phyloP scores from a whole-genome alignment of 2,113 vertebrate genomes.

The Mohoua ochrocephala region DNA sequence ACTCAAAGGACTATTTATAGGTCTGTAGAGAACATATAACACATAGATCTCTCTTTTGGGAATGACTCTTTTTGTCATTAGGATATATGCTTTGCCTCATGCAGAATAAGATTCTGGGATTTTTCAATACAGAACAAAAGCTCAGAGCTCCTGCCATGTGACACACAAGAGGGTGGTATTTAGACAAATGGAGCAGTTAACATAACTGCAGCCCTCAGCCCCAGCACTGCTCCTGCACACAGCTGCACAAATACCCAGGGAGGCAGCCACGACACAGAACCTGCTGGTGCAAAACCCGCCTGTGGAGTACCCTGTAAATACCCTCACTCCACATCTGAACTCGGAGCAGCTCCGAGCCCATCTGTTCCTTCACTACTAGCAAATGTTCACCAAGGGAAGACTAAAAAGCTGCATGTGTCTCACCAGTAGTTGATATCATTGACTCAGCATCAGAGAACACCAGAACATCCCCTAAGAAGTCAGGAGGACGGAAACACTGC shows the following conservation, averaged over 20 bases:
- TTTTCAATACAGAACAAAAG: not conserved
- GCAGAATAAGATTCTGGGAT: not conserved
- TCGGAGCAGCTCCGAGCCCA: not conserved
- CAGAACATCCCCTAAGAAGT: not conserved
- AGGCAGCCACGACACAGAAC: not conserved
- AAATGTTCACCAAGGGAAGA: not conserved
- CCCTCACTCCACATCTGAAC: not conserved
- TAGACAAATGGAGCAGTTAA: not conserved
- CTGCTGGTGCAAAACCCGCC: not conserved
- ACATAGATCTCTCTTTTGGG: not conserved
- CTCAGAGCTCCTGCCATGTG: not conserved
- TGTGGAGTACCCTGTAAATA: not conserved
- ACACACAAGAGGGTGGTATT: not conserved
- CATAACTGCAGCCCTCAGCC: not conserved
- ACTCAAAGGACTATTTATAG: not conserved
- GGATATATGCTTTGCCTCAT: not conserved
- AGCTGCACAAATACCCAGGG: not conserved
- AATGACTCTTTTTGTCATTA: not conserved
- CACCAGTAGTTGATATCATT: not conserved
- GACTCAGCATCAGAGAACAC: not conserved
- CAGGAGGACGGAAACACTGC: not conserved
- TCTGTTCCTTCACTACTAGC: constrained; percentile 9
- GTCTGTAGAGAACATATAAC: not conserved
- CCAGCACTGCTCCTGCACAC: not conserved
- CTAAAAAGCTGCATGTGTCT: not conserved